A percentile compares a stretch with the other conserved stretches of the same genome.
Conservation (phyloP, 1,140 invertebrate species). For the Parasteatoda tepidariorum region DNA sequence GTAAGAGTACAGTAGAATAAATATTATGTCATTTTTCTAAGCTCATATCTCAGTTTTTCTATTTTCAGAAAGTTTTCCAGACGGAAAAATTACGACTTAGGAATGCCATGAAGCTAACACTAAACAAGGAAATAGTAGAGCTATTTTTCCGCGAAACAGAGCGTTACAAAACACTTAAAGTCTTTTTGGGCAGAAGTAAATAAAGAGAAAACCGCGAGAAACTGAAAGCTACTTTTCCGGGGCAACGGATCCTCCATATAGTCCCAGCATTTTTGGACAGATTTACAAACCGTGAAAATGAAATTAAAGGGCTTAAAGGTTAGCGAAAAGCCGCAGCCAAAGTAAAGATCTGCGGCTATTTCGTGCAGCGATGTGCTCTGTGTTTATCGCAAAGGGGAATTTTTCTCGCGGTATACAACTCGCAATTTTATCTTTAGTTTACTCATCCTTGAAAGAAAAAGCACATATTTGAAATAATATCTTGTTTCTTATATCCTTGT, state of each 20-base stretch:
- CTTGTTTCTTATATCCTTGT: too few species aligned
- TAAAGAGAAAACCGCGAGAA: slow-evolving; percentile 4
- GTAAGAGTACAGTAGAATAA: background rate
- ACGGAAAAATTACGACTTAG: slow-evolving; percentile 26
- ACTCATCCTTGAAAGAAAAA: background rate
- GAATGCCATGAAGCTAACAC: background rate
- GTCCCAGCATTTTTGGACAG: slow-evolving; percentile 3
- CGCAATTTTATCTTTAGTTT: slow-evolving; percentile 30
- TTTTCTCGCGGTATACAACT: slow-evolving; percentile 18
- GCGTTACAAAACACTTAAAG: slow-evolving; percentile 22
- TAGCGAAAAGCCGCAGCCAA: slow-evolving; percentile 16
- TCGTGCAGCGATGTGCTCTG: background rate
- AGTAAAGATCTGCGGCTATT: background rate
- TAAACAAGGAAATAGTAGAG: slow-evolving; percentile 46
- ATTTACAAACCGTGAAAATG: slow-evolving; percentile 57
- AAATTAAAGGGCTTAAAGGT: slow-evolving; percentile 45
- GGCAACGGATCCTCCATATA: background rate
- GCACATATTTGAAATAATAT: slow-evolving; percentile 21
- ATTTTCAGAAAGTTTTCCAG: background rate
- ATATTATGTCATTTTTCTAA: background rate
- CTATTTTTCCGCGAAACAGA: slow-evolving; percentile 22
- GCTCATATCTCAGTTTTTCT: background rate
- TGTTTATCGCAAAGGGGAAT: slow-evolving; percentile 23
- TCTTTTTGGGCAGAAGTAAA: slow-evolving; percentile 10
- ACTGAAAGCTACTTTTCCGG: background rate